Conservation (phyloP, 2,888 invertebrate genomes). For the Micoletzkya japonica region DNA sequence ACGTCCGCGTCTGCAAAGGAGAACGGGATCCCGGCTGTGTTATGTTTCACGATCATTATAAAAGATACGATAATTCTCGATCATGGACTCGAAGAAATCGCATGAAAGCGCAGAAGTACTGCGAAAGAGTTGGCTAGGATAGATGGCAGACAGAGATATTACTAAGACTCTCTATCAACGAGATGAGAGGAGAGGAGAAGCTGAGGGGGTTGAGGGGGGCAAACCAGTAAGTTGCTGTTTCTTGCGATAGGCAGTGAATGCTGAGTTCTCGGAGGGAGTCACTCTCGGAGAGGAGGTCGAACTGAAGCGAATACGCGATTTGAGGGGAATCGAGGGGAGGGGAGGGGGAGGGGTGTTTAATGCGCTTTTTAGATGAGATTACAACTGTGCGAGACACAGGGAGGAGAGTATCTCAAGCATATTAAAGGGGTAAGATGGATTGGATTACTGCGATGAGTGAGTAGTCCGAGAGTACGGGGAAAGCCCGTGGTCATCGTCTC, state of each 20-base stretch:
- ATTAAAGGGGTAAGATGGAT: too few species aligned
- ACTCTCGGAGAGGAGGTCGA: constrained; percentile 11
- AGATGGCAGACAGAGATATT: neutral
- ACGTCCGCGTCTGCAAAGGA: neutral
- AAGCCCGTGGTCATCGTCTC: too few species aligned
- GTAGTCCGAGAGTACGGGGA: too few species aligned
- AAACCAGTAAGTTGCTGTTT: neutral
- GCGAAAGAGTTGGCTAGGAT: neutral
- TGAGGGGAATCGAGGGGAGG: too few species aligned
- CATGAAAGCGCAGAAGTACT: neutral
- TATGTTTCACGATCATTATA: neutral
- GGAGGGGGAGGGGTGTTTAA: too few species aligned
- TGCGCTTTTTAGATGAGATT: too few species aligned
- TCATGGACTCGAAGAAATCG: neutral
- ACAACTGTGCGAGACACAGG: too few species aligned
- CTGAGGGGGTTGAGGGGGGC: neutral
- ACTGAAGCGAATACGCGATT: too few species aligned
- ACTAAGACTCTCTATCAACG: too few species aligned
- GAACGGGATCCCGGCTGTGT: constrained; percentile 12
- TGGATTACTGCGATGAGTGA: too few species aligned
- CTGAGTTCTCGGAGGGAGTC: constrained; percentile 16
- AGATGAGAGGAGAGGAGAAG: neutral
- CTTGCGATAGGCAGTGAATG: constrained; percentile 16
- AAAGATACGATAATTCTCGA: constrained; percentile 1
- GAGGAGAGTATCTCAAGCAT: too few species aligned